Base-by-base conservation (phyloP, 2,888 invertebrate genomes). In the Pristionchus entomophagus region DNA sequence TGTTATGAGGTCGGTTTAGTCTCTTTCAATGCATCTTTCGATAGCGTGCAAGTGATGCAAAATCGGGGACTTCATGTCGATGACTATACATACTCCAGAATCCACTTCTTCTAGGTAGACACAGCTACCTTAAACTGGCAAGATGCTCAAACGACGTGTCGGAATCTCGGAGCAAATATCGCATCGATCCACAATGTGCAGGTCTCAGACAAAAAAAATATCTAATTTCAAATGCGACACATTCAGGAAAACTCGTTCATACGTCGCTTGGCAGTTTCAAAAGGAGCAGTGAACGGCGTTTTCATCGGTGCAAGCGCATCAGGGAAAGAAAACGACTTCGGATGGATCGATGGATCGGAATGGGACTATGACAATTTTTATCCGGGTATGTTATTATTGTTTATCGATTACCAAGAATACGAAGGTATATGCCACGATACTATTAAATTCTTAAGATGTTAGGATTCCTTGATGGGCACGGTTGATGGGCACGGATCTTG, bases 201-300 rank as follows among this genome's bases (percentile, higher is more conserved):
- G 56, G 56, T 56, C 8, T 56, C 22, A 14, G 5, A 22, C 10
- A 17, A 56, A 17, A 5, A 56, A 17, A 56, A n/a, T 22, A 17
- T 56, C 5, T 14, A 56, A 5, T 56, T 56, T 56, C 14, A n/a
- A 22, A 56, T 10, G 19, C 56, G 56, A 56, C 19, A 22, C 56
- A 35, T 65, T 19, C 69, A 69, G 69, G 69, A 41, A 41, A 69
- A 69, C 41, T 69, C 69, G 22, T 69, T 69, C 69, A 41, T 69
- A n/a, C 69, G 69, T 4, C 38, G 41, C 0, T 1, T 69, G 19
- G 69, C 69, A 2, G 69, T 69, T n/a, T 38, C 69, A 14, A 2
- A 69, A 69, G 69, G 69, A 38, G 38, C 41, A 1, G 14, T 69
- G 2, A 69, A 69, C 41, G 69, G 69, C 26, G 19, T 69, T 17